phyloP scores from a whole-genome alignment of 2,113 vertebrate genomes.

The Etia nguti region DNA sequence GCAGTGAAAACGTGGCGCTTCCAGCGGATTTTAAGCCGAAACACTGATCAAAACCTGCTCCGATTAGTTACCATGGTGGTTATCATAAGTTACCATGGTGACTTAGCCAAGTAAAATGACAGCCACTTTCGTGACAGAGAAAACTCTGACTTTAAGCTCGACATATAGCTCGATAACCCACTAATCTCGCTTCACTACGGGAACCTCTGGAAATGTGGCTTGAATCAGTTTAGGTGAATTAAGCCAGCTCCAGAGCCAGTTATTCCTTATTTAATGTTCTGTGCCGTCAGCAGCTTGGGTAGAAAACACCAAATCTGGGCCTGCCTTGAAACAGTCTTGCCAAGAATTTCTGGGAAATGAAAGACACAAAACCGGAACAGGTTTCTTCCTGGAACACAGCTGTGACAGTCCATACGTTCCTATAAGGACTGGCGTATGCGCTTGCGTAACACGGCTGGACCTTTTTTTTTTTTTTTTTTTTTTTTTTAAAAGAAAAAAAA shows the following conservation, averaged over 20 bases:
- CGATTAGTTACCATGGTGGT: background rate
- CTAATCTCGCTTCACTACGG: background rate
- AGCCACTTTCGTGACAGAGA: background rate
- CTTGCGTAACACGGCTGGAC: conserved; percentile 32
- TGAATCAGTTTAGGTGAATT: background rate
- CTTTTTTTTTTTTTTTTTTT: background rate
- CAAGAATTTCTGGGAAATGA: background rate
- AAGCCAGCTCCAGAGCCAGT: background rate
- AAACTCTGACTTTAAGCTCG: background rate
- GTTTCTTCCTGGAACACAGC: background rate
- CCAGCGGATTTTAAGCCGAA: background rate
- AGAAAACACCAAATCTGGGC: background rate
- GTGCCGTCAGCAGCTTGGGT: background rate
- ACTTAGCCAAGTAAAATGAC: background rate
- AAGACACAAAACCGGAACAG: background rate
- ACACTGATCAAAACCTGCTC: background rate
- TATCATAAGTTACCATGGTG: background rate
- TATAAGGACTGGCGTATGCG: background rate
- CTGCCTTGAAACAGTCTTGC: background rate
- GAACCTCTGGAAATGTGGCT: background rate
- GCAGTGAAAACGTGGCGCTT: background rate
- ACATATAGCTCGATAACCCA: background rate
- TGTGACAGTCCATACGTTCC: background rate
- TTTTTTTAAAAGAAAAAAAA: background rate
- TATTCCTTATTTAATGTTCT: background rate